Base-by-base conservation (phyloP, 2,113 vertebrate species). In the Beaufortia kweichowensis region DNA sequence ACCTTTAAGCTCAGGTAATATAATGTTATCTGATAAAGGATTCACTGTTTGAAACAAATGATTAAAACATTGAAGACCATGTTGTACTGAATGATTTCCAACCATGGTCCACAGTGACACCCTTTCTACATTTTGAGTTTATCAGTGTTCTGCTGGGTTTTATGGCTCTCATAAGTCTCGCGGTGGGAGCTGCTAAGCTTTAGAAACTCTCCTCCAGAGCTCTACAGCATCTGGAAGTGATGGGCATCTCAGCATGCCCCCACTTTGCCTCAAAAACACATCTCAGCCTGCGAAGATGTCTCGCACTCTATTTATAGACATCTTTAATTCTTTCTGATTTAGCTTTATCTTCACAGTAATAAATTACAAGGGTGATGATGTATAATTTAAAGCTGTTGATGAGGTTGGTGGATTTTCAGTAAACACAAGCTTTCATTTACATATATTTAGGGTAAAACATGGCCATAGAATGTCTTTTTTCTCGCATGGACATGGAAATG, bases 231-330 rank as follows among this genome's bases (percentile, higher is more conserved):
- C 62, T 43, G 64, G 57, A 73, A 63, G 46, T 62, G 64, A 62
- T 50, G n/a, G 60, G 33, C 14, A 19, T 79, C 17, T 68, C 29
- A 80, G 57, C 65, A 72, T 68, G 28, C 31, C 53, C 60, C 46
- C 68, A 46, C 53, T 75, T 28, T 84, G 85, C 83, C 76, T 85
- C 83, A 83, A 63, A 70, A 33, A 64, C 61, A 84, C 29, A 39
- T 72, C 68, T 24, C 39, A 29, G n/a, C 21, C 55, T 68, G 56
- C 55, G 48, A 62, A 80, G 60, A 78, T 75, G 75, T 85, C 79
- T 82, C 79, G 11, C 11, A 53, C 6, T 82, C 80, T 87, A 79
- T 80, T 84, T 79, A 81, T 83, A 86, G 59, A 65, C 8, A 31
- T 21, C 0, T 26, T 69, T 24, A 10, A 41, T 50, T 29, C 10